Evolutionary conservation across 2,888 invertebrate species (phyloP).

Genomic region (Hypsopygia costalis): DNA sequence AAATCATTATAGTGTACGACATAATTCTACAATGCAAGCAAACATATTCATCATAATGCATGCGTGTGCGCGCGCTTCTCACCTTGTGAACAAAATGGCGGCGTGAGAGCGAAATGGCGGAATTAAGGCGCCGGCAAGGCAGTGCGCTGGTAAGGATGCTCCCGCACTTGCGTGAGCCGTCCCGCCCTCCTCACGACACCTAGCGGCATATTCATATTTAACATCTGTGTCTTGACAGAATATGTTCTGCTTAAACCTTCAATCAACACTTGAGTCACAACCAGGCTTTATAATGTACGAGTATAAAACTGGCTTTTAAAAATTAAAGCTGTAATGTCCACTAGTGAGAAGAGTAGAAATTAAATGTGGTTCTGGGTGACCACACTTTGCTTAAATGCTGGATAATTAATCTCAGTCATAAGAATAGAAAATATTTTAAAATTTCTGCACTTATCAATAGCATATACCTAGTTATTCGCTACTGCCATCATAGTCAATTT

Average conservation of each 20-base stretch:
- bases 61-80: slow-evolving; percentile 72
- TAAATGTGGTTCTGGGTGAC: slow-evolving; percentile 18
- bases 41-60: slow-evolving; percentile 53
- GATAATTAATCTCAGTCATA: slow-evolving; percentile 55
- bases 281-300: slow-evolving; percentile 10
- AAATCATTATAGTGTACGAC: slow-evolving; percentile 17
- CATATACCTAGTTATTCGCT: slow-evolving; percentile 39
- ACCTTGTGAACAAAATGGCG: slow-evolving; percentile 79
- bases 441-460: slow-evolving; percentile 33
- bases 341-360: slow-evolving; percentile 8
- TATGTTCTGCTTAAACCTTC: slow-evolving; percentile 40
- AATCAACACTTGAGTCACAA: slow-evolving; percentile 26
- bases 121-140: slow-evolving; percentile 86
- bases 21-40: slow-evolving; percentile 35
- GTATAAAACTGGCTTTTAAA: slow-evolving; percentile 15
- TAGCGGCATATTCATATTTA: slow-evolving; percentile 79
- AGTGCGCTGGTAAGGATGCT: slow-evolving; percentile 98
- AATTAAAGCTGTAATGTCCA: slow-evolving; percentile 7
- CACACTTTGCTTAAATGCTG: slow-evolving; percentile 54
- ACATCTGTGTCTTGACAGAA: slow-evolving; percentile 56
- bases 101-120: slow-evolving; percentile 73
- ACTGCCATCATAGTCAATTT: slow-evolving; percentile 55
- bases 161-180: slow-evolving; percentile 93
- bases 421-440: slow-evolving; percentile 33
- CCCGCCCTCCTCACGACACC: slow-evolving; percentile 93